These are phyloP conservation scores for Fringilla coelebs DNA, from an alignment of 2,797 vertebrate species.

Conservation along the genomic window DNA sequence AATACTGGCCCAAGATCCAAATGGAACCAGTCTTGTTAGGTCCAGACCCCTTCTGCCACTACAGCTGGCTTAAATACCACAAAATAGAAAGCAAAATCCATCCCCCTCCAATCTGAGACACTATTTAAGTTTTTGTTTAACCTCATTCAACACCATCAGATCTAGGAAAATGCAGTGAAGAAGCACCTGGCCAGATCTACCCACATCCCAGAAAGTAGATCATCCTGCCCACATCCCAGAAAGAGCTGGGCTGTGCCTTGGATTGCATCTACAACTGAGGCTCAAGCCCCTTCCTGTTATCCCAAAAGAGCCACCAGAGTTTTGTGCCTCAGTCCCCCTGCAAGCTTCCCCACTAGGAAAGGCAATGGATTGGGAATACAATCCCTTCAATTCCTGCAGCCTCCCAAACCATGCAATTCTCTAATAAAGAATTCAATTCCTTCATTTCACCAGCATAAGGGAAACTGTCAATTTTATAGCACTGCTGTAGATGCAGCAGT, in stretches of 20 bases:
- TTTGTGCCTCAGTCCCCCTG: neutral
- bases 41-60: neutral
- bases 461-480: neutral
- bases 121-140: neutral
- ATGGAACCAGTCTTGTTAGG: neutral
- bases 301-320: neutral
- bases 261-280: accelerated
- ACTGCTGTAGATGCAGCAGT: neutral
- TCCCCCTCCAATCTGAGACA: too few relatives aligned
- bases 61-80: neutral
- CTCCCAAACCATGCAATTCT: neutral
- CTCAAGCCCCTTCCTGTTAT: neutral
- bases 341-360: neutral
- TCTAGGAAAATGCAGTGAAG: neutral
- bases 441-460: neutral
- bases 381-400: neutral
- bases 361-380: neutral
- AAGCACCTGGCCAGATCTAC: neutral
- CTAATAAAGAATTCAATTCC: neutral
- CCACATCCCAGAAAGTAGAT: neutral
- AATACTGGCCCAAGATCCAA: neutral
- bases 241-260: neutral
- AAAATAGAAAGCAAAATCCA: neutral
- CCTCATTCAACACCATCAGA: neutral
- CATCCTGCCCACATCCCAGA: neutral